phyloP scores from a whole-genome alignment of 2,797 vertebrate species.

The Chrysocyon brachyurus region DNA sequence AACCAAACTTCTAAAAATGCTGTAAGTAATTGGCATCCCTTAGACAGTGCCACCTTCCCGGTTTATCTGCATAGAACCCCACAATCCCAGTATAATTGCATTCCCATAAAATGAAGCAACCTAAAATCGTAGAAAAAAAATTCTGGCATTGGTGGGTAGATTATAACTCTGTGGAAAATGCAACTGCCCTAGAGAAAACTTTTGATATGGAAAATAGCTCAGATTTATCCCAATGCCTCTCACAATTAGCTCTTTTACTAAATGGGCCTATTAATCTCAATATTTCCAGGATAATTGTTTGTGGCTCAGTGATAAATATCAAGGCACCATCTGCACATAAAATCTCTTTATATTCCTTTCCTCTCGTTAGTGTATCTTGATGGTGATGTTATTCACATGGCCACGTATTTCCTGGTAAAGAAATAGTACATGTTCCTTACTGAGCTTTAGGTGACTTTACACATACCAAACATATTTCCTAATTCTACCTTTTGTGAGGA shows the following conservation, averaged over 20 bases:
- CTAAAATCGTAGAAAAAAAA: conserved; percentile 47
- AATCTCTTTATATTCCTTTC: conserved; percentile 59
- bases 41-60: not conserved
- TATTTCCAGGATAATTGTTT: conserved; percentile 80
- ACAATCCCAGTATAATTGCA: conserved; percentile 32
- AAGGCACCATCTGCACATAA: conserved; percentile 79
- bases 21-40: conserved; percentile 20
- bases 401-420: not conserved
- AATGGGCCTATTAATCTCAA: conserved; percentile 82
- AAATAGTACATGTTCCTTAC: not conserved
- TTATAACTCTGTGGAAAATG: conserved; percentile 62
- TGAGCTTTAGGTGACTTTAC: not conserved
- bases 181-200: conserved; percentile 68
- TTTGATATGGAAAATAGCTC: conserved; percentile 79
- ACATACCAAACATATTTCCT: not conserved
- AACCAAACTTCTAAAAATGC: conserved; percentile 43
- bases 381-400: conserved; percentile 39
- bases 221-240: conserved; percentile 74
- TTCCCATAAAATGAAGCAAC: conserved; percentile 41
- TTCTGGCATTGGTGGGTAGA: not conserved
- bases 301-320: conserved; percentile 79
- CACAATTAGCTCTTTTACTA: conserved; percentile 79
- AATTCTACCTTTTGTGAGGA: not conserved
- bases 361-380: conserved; percentile 58
- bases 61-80: conserved; percentile 29